These are phyloP conservation scores for Marronus borbonicus DNA, from an alignment of 2,888 invertebrate genomes.

Conservation along the genomic window DNA sequence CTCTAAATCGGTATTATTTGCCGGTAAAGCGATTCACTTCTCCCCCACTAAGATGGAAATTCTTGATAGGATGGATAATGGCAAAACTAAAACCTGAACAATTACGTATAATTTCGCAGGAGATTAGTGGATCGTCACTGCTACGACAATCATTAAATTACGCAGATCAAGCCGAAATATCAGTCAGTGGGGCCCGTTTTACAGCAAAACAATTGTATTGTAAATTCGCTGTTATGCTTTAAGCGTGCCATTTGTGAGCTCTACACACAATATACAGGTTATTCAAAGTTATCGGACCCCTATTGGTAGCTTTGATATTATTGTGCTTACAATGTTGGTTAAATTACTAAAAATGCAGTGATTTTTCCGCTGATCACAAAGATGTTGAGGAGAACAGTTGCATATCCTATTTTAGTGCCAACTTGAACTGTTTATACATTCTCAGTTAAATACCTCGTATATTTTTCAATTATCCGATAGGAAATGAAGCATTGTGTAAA, in stretches of 20 bases:
- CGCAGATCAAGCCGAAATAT: slow-evolving; percentile 11
- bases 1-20: slow-evolving; percentile 4
- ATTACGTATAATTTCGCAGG: slow-evolving; percentile 15
- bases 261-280: too few relatives aligned
- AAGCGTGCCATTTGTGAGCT: neutral
- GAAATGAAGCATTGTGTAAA: too few relatives aligned
- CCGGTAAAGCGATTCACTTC: neutral
- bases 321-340: too few relatives aligned
- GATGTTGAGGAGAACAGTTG: too few relatives aligned
- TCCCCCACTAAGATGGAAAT: neutral
- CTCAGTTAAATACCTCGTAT: too few relatives aligned
- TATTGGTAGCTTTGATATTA: too few relatives aligned
- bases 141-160: slow-evolving; percentile 12
- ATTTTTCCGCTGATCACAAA: too few relatives aligned
- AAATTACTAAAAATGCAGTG: too few relatives aligned
- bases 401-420: too few relatives aligned
- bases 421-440: too few relatives aligned
- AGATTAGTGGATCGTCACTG: slow-evolving; percentile 10
- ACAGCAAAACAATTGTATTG: slow-evolving; percentile 20
- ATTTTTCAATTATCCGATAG: too few relatives aligned
- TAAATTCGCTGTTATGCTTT: slow-evolving; percentile 14
- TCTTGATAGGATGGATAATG: slow-evolving; percentile 9
- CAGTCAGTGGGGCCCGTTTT: slow-evolving; percentile 15
- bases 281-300: too few relatives aligned
- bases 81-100: slow-evolving; percentile 15